phyloP scores from a whole-genome alignment of 2,888 invertebrate species.

The Drosophila cognata region DNA sequence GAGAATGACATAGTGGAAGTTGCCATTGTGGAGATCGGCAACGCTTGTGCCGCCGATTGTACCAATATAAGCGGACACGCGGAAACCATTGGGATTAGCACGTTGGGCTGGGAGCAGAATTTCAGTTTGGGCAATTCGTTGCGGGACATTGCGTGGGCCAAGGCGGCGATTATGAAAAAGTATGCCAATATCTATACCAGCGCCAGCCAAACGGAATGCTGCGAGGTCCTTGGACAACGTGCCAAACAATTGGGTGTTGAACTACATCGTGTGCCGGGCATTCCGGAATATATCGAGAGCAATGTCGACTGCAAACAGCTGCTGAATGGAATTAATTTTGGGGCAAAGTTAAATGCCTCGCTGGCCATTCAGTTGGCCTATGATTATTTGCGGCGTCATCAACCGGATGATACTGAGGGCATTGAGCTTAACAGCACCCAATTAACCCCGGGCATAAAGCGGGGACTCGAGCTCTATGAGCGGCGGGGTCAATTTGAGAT shows the following conservation, averaged over 20 bases:
- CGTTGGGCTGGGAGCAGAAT: slow-evolving; percentile 69
- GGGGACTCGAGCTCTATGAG: slow-evolving; percentile 54
- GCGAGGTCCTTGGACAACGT: slow-evolving; percentile 60
- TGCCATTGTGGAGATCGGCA: slow-evolving; percentile 66
- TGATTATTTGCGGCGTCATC: slow-evolving; percentile 55
- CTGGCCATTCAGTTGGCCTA: slow-evolving; percentile 68
- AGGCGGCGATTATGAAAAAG: slow-evolving; percentile 70
- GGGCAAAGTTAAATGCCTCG: slow-evolving; percentile 59
- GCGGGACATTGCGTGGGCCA: slow-evolving; percentile 70
- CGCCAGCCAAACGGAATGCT: slow-evolving; percentile 62
- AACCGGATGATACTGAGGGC: slow-evolving; percentile 54
- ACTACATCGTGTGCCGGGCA: slow-evolving; percentile 58
- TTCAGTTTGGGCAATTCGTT: slow-evolving; percentile 56
- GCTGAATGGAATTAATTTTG: slow-evolving; percentile 46
- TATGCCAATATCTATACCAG: slow-evolving; percentile 64
- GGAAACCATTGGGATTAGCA: slow-evolving; percentile 63
- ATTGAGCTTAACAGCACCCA: slow-evolving; percentile 38
- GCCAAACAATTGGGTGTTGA: slow-evolving; percentile 59
- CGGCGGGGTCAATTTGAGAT: slow-evolving; percentile 62
- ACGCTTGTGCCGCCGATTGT: slow-evolving; percentile 57
- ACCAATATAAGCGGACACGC: slow-evolving; percentile 66
- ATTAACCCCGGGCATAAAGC: slow-evolving; percentile 49
- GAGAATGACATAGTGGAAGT: slow-evolving; percentile 53
- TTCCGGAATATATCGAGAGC: slow-evolving; percentile 48
- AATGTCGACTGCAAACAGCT: slow-evolving; percentile 46